Base-by-base conservation (phyloP, 2,113 vertebrate genomes). In the Zosterops borbonicus region DNA sequence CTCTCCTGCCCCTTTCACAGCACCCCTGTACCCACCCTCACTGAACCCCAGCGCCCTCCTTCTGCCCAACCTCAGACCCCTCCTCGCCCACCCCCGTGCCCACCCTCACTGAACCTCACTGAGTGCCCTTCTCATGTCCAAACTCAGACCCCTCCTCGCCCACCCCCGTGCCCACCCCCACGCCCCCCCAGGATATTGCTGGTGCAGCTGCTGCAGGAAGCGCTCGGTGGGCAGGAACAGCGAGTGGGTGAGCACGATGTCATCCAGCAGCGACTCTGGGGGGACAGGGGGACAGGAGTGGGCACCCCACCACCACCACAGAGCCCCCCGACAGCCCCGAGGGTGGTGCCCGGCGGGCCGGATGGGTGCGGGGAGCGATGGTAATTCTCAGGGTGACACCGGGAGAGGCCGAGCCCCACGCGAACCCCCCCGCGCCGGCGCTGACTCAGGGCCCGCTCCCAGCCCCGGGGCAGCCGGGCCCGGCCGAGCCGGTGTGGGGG, bases 221-320 rank as follows among this genome's bases (percentile, higher is more conserved):
- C 98, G 98, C 97, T 99, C 99, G 12, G 99, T 98, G 42, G 99
- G 98, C 97, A 99, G 97, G 98, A 99, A 99, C 96, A 99, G 98
- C 78, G 99, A 99, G 96, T 99, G 99, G 19, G 99, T 99, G 98
- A 99, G 98, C 96, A 99, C 98, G 63, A 99, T 98, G 97, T 99
- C 99, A 83, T 99, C 99, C 96, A 99, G 97, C 86, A 99, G 97
- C 29, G 98, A 98, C 89, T 99, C 99, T 99, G 94, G 37, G 91
- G 88, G 60, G 31, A 94, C 17, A 74, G 21, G 47, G 68, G 58
- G 31, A 74, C 80, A 92, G 27, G 9, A 0, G 13, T 62, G 79
- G 83, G 65, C 56, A 74, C 28, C 39, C 18, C 6, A 0, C 12
- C 12, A 3, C 0, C 4, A 37, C 22, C 1, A 1, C 19, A 10